phyloP scores from a whole-genome alignment of 2,888 invertebrate genomes.

The Antheraea yamamai region DNA sequence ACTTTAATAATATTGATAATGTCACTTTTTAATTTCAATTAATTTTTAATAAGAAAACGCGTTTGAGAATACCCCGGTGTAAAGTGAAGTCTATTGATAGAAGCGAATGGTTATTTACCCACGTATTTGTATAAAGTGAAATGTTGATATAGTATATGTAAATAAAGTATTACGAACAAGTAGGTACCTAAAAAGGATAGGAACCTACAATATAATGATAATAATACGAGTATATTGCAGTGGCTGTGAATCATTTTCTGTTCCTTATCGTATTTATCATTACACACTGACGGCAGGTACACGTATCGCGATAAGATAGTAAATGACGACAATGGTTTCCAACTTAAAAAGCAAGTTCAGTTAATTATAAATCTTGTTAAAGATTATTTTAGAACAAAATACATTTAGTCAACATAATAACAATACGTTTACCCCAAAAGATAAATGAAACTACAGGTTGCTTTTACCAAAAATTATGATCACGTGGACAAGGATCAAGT shows the following conservation, averaged over 20 bases:
- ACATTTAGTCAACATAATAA: slow-evolving; percentile 3
- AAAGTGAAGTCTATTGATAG: neutral
- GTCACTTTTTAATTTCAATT: too few relatives aligned
- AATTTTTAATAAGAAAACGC: too few relatives aligned
- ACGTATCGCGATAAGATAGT: slow-evolving; percentile 68
- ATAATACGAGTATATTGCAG: slow-evolving; percentile 4
- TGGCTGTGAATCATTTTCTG: slow-evolving; percentile 56
- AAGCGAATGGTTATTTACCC: neutral
- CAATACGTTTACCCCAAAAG: neutral
- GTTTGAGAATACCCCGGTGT: neutral
- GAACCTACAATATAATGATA: neutral
- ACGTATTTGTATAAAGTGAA: neutral
- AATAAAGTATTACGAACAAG: neutral
- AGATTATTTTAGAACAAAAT: neutral
- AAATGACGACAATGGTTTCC: slow-evolving; percentile 62
- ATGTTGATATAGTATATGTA: neutral
- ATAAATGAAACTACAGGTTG: neutral
- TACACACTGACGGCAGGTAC: slow-evolving; percentile 62
- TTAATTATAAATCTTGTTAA: neutral
- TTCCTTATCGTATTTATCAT: slow-evolving; percentile 61
- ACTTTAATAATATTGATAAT: too few relatives aligned
- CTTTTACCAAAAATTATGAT: neutral
- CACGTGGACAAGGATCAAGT: neutral
- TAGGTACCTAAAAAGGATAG: neutral
- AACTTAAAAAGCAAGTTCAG: slow-evolving; percentile 20